Conservation (phyloP, 2,113 vertebrate species). For the Amphiprion ocellaris region DNA sequence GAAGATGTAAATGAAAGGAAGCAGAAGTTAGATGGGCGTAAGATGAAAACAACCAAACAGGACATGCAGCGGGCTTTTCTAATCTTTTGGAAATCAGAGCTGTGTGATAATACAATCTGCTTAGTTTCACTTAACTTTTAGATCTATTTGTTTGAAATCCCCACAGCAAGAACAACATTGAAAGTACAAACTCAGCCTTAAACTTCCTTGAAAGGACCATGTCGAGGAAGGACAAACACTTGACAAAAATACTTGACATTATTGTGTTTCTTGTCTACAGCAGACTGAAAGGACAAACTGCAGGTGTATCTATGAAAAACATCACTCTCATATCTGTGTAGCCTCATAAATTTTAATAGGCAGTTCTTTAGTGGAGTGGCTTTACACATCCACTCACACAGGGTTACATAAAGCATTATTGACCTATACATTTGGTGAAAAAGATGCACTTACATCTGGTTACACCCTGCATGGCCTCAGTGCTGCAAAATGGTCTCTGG, state of each 20-base stretch:
- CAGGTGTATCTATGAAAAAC: neutral
- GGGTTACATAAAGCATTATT: conserved; percentile 28
- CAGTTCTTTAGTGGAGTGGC: neutral
- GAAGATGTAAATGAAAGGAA: conserved; percentile 1
- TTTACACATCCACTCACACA: neutral
- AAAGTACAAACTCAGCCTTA: neutral
- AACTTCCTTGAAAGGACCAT: neutral
- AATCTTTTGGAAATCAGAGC: neutral
- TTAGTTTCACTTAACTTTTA: neutral
- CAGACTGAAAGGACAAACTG: conserved; percentile 17
- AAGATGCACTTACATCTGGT: conserved; percentile 57
- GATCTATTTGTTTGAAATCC: conserved; percentile 4
- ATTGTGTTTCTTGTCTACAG: neutral
- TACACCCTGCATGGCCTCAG: conserved; percentile 62
- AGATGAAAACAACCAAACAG: neutral
- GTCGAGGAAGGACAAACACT: neutral
- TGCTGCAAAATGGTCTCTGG: conserved; percentile 68
- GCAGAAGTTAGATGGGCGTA: neutral
- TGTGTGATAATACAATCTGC: too few relatives aligned
- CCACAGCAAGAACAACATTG: neutral
- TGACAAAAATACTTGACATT: neutral
- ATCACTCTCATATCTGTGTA: neutral
- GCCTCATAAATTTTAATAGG: conserved; percentile 25
- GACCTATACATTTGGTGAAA: conserved; percentile 51
- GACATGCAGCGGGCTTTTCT: neutral